These are phyloP conservation scores for Dilophus febrilis DNA, from an alignment of 2,888 invertebrate genomes.

Conservation along the genomic window DNA sequence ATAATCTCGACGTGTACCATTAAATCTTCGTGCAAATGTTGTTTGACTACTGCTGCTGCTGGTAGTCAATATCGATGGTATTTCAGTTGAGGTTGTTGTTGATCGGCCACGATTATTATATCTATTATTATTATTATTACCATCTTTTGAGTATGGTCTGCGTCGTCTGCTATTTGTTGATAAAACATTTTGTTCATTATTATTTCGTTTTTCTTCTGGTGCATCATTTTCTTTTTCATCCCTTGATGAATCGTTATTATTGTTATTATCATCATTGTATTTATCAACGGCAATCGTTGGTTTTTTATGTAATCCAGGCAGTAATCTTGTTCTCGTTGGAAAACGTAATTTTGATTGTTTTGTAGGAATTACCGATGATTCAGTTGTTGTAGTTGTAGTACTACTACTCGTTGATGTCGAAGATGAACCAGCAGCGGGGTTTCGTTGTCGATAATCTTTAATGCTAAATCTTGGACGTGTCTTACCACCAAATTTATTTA, in stretches of 20 bases:
- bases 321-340: conserved; percentile 10
- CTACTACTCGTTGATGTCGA: conserved; percentile 29
- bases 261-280: conserved; percentile 1
- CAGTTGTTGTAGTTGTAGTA: conserved; percentile 23
- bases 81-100: conserved; percentile 15
- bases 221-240: neutral
- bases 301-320: conserved; percentile 5
- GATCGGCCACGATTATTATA: conserved; percentile 7
- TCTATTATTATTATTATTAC: conserved; percentile 4
- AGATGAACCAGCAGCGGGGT: conserved; percentile 27
- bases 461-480: conserved; percentile 58
- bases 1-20: conserved; percentile 8
- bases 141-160: too few relatives aligned
- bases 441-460: conserved; percentile 52
- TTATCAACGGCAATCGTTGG: neutral
- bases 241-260: neutral
- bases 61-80: neutral
- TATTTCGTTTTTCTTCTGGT: neutral
- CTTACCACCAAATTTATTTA: conserved; percentile 34
- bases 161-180: conserved; percentile 2
- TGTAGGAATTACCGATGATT: conserved; percentile 4
- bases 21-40: neutral
- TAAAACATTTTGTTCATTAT: neutral
- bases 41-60: neutral
- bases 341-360: conserved; percentile 9